These are phyloP conservation scores for Periophthalmodon schlosseri DNA, from an alignment of 2,113 vertebrate species.

Conservation along the genomic window DNA sequence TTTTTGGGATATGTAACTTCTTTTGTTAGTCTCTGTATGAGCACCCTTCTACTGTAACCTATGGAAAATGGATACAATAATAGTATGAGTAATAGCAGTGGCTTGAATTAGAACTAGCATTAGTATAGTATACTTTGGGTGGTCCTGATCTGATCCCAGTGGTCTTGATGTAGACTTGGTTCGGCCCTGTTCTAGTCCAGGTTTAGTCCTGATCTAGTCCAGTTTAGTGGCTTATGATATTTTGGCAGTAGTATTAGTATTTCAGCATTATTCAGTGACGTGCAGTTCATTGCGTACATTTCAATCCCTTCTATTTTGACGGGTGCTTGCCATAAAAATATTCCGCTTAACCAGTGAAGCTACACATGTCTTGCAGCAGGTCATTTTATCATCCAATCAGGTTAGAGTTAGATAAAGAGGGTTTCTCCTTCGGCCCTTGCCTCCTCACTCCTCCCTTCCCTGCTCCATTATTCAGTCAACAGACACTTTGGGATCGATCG, in stretches of 20 bases:
- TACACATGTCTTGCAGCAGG: constrained; percentile 33
- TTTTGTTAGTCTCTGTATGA: not conserved
- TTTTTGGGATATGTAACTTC: not conserved
- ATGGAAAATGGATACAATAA: not conserved
- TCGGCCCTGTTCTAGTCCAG: too few relatives aligned
- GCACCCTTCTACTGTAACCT: too few relatives aligned
- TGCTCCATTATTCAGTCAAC: constrained; percentile 76
- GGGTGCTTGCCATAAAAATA: not conserved
- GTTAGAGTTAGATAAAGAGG: constrained; percentile 33
- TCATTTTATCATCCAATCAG: constrained; percentile 29
- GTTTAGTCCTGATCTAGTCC: too few relatives aligned
- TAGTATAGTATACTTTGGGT: not conserved
- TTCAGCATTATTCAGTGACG: too few relatives aligned
- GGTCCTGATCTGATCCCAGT: too few relatives aligned
- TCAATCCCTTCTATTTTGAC: not conserved
- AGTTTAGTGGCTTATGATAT: too few relatives aligned
- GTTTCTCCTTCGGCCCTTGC: not conserved
- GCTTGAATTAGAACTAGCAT: not conserved
- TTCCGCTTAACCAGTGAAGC: not conserved
- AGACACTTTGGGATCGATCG: constrained; percentile 77
- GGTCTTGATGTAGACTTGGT: too few relatives aligned
- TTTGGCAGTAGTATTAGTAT: too few relatives aligned
- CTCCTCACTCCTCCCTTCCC: constrained; percentile 35
- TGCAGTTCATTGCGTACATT: not conserved
- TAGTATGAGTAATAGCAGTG: not conserved